Evolutionary conservation across 2,888 invertebrate species (phyloP), one percentile per base, ranked within the genome.

Genomic region (Rapana venosa): DNA sequence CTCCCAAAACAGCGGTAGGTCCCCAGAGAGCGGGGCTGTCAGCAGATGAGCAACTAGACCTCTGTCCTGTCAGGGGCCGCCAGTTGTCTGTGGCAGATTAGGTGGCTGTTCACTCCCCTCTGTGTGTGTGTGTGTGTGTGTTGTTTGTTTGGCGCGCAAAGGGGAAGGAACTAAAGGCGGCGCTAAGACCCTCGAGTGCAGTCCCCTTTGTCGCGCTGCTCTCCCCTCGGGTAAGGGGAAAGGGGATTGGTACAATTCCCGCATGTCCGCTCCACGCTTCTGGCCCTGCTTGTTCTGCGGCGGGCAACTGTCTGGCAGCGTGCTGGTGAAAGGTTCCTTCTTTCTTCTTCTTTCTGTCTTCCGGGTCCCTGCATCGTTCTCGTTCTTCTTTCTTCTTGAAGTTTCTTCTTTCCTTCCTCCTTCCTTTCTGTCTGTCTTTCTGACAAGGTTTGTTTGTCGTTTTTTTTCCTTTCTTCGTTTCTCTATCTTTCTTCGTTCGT

Each of bases 181-280:
- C 30, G 70, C 32, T 87, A 87, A 87, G 87, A 87, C 87, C 70
- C 87, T 30, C 0, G 87, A 87, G 87, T 87, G 70, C 87, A 35
- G 66, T 70, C 70, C 87, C 70, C 26, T 87, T 26, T 26, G 70
- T 30, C 58, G 70, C 61, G 13, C 35, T 20, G 47, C 66, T 66
- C 66, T 66, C n/a, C 84, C 56, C 6, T 26, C 13, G 66, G 36
- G 87, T 35, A 70, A 87, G 87, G 30, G 87, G 58, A 66, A 87
- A 87, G 87, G 66, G 87, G 87, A 87, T 87, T 66, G 87, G 87
- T 66, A 87, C 87, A 87, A 87, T 87, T 22, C 87, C 66, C n/a
- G n/a, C n/a, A 5, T 74, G 74, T 26, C 70, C 11, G 83, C 32
- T 84, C 81, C 61, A 17, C 30, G 74, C n/a, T 0, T 22, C 11